Evolutionary conservation across 2,888 invertebrate genomes (phyloP).

Genomic region (Sialis fuliginosa): DNA sequence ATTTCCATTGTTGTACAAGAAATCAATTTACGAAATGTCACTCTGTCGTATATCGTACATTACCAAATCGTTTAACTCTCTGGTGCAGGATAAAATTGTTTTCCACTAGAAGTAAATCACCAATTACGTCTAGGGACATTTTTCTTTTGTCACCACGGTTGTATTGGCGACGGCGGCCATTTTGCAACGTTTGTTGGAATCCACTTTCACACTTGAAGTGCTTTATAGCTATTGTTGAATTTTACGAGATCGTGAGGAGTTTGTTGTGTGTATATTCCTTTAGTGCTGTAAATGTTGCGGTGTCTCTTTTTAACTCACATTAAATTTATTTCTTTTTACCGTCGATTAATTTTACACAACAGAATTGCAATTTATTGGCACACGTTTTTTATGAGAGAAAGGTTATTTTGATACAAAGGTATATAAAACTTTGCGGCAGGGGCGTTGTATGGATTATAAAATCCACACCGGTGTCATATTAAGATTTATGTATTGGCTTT

Average conservation of each 20-base stretch:
- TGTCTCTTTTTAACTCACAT: background rate
- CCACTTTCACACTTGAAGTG: conserved; percentile 27
- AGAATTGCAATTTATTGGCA: background rate
- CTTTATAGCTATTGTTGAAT: conserved; percentile 22
- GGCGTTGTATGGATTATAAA: no score
- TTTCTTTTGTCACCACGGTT: conserved; percentile 1
- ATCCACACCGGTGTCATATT: no score
- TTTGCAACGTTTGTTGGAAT: conserved; percentile 14
- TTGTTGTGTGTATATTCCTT: background rate
- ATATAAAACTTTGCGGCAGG: no score
- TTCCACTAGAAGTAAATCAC: conserved; percentile 3
- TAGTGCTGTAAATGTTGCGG: background rate
- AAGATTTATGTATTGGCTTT: no score
- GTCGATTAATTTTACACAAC: background rate
- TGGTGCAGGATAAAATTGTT: background rate
- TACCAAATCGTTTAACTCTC: background rate
- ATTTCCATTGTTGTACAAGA: no score
- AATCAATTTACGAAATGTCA: no score
- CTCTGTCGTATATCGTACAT: background rate
- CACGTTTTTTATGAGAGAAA: no score
- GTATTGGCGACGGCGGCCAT: background rate
- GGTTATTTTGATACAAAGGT: no score
- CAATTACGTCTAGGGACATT: conserved; percentile 3
- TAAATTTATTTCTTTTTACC: background rate
- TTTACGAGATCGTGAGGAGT: background rate